phyloP scores from a whole-genome alignment of 2,113 vertebrate genomes.

The Pedetes capensis region DNA sequence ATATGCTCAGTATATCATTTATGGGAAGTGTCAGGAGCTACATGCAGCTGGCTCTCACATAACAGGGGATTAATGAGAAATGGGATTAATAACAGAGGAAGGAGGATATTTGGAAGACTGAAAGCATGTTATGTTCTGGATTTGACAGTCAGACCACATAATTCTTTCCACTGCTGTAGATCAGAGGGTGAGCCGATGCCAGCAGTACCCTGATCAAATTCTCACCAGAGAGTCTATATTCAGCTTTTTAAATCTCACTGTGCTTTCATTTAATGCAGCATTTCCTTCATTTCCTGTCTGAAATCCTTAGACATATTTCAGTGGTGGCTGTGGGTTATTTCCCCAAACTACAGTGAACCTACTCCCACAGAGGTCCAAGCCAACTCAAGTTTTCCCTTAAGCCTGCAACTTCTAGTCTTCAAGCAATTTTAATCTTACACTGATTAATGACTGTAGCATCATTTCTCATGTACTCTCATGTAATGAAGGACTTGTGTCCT shows the following conservation, averaged over 20 bases:
- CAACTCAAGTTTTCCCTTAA: slow-evolving; percentile 17
- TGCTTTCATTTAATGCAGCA: slow-evolving; percentile 34
- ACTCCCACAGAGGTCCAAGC: neutral
- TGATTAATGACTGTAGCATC: slow-evolving; percentile 10
- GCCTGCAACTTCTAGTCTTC: neutral
- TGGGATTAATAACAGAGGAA: neutral
- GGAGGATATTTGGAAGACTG: neutral
- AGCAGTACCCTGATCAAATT: neutral
- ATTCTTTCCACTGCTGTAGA: neutral
- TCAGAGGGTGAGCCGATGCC: neutral
- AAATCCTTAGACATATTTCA: slow-evolving; percentile 28
- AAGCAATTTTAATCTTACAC: slow-evolving; percentile 47
- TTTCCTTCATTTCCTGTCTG: slow-evolving; percentile 58
- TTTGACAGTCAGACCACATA: neutral
- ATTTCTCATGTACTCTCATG: slow-evolving; percentile 63
- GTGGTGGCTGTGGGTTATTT: neutral
- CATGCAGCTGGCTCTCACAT: neutral
- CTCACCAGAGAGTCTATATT: slow-evolving; percentile 17
- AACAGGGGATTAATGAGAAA: neutral
- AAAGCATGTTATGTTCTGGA: neutral
- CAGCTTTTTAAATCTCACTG: slow-evolving; percentile 21
- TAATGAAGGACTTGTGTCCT: slow-evolving; percentile 63
- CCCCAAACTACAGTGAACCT: neutral
- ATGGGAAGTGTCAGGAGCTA: neutral
- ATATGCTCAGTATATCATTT: neutral